These are phyloP conservation scores for Megaptera novaeangliae DNA, from an alignment of 2,113 vertebrate genomes.

Conservation along the genomic window DNA sequence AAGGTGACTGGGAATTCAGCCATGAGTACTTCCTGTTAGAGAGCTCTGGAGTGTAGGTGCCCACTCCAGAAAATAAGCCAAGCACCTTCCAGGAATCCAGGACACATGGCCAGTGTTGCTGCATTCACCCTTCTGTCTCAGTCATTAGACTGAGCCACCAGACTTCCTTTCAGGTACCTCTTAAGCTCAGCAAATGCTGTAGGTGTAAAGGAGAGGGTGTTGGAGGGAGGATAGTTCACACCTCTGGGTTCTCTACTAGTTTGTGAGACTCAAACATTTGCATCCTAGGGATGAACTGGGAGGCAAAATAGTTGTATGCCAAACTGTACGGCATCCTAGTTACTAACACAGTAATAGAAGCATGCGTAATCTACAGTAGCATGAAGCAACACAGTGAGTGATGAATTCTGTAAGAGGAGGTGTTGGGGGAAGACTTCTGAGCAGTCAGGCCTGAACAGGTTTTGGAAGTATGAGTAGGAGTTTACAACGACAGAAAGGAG, in stretches of 20 bases:
- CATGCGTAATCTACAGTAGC: background rate
- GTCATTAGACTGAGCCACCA: background rate
- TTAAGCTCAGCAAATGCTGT: background rate
- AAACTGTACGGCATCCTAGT: background rate
- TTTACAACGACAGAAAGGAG: background rate
- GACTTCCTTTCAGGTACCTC: background rate
- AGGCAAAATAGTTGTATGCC: background rate
- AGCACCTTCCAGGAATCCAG: background rate
- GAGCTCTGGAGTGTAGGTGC: background rate
- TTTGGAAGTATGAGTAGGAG: background rate
- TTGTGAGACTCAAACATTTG: background rate
- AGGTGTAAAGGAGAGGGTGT: background rate
- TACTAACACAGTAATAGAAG: background rate
- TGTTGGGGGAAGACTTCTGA: background rate
- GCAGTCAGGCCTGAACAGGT: background rate
- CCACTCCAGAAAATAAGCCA: background rate
- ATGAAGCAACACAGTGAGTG: background rate
- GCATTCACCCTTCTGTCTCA: background rate
- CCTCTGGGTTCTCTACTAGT: background rate
- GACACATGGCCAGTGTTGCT: background rate
- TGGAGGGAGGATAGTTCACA: background rate
- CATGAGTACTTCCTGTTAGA: conserved; percentile 5
- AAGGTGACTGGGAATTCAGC: background rate
- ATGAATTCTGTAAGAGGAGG: background rate
- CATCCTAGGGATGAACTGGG: background rate